Evolutionary conservation across 1,140 invertebrate genomes (phyloP).

Genomic region (Varroa destructor): DNA sequence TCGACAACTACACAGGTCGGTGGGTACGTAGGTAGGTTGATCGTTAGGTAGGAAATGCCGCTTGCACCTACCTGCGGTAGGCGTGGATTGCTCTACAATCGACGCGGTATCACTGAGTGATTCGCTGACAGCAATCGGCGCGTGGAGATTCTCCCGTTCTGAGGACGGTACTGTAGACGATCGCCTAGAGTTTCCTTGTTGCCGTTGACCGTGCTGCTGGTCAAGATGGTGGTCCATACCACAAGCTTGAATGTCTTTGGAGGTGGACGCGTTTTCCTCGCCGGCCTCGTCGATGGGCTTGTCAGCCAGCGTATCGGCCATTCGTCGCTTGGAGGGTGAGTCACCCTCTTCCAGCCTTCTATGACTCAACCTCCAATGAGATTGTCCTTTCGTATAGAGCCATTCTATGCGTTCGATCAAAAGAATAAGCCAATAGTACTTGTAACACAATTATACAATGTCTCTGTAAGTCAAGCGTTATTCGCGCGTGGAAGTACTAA

Average conservation of each 20-base stretch:
- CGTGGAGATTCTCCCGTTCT: constrained; percentile 12
- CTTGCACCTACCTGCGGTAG: constrained; percentile 18
- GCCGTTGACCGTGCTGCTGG: not conserved
- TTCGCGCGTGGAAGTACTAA: no score
- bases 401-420: no score
- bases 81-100: constrained; percentile 31
- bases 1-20: no score
- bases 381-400: no score
- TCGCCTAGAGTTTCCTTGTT: not conserved
- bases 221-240: constrained; percentile 5
- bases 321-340: constrained; percentile 33
- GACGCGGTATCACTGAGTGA: constrained; percentile 31
- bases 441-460: no score
- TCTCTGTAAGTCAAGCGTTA: no score
- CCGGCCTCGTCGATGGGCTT: constrained; percentile 24
- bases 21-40: no score
- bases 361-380: constrained; percentile 39
- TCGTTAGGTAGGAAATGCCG: no score
- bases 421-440: no score
- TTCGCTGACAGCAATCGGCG: constrained; percentile 28
- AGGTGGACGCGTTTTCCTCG: constrained; percentile 11
- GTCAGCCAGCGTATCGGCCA: constrained; percentile 33
- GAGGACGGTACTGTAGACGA: not conserved
- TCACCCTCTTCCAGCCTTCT: constrained; percentile 36
- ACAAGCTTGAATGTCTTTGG: not conserved